Conservation (phyloP, 1,140 invertebrate genomes). For the Aphelenchoides besseyi region DNA sequence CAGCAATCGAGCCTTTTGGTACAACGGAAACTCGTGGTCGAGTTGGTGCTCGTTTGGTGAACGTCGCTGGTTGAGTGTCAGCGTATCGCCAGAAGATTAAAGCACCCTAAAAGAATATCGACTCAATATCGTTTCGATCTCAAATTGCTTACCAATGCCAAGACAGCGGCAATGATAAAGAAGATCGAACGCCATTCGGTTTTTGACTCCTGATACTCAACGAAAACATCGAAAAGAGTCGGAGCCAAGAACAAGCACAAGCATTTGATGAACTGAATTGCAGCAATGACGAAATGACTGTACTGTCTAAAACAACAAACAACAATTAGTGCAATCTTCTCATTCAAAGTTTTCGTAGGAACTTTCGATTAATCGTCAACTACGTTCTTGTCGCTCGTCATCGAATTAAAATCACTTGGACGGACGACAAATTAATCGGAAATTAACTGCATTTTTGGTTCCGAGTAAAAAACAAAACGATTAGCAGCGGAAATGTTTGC, state of each 20-base stretch:
- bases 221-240: constrained; percentile 34
- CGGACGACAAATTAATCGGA: too few relatives aligned
- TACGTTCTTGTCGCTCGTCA: too few relatives aligned
- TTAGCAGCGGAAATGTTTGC: too few relatives aligned
- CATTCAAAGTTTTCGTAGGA: too few relatives aligned
- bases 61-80: constrained; percentile 9
- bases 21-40: too few relatives aligned
- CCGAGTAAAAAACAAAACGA: too few relatives aligned
- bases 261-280: constrained; percentile 46
- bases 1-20: too few relatives aligned
- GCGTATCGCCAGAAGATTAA: background rate
- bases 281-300: constrained; percentile 37
- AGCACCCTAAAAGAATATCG: background rate
- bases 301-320: constrained; percentile 36
- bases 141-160: constrained; percentile 20
- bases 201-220: constrained; percentile 28
- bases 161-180: constrained; percentile 31
- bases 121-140: background rate
- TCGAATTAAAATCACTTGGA: too few relatives aligned
- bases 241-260: constrained; percentile 40
- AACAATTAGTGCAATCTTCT: background rate
- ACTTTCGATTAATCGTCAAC: too few relatives aligned
- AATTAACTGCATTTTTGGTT: too few relatives aligned
- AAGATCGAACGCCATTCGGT: constrained; percentile 40
- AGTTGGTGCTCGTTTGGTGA: too few relatives aligned